Conservation (phyloP, 2,797 vertebrate species). For the Malacoraja senta region DNA sequence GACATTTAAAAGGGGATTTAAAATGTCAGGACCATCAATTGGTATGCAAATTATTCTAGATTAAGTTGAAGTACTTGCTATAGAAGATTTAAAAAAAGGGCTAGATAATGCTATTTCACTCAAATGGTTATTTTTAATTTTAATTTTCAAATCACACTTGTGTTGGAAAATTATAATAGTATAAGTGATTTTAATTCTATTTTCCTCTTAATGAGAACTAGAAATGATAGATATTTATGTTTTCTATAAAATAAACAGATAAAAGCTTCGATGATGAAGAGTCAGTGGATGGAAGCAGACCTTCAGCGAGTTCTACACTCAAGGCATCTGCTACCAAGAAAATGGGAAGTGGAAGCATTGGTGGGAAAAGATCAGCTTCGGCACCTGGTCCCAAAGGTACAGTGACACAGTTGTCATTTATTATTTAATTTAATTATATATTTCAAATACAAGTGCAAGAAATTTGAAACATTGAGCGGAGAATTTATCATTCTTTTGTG, state of each 20-base stretch:
- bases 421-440: neutral
- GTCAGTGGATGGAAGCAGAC: constrained; percentile 87
- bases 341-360: constrained; percentile 70
- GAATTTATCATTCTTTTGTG: neutral
- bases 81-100: neutral
- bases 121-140: neutral
- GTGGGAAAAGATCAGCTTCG: constrained; percentile 76
- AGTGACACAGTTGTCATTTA: neutral
- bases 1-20: constrained; percentile 21
- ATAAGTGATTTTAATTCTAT: neutral
- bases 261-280: constrained; percentile 96
- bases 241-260: constrained; percentile 59
- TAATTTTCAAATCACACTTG: neutral
- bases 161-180: neutral
- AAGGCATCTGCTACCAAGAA: constrained; percentile 91
- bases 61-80: neutral
- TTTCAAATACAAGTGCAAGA: neutral
- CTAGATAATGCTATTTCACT: neutral
- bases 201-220: neutral
- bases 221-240: neutral
- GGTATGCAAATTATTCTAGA: neutral
- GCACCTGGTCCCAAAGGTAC: constrained; percentile 68
- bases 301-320: constrained; percentile 79
- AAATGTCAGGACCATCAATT: constrained; percentile 15
- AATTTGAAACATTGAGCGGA: neutral